These are phyloP conservation scores for Cyprinodon diabolis DNA, from an alignment of 2,797 vertebrate genomes.

Conservation along the genomic window DNA sequence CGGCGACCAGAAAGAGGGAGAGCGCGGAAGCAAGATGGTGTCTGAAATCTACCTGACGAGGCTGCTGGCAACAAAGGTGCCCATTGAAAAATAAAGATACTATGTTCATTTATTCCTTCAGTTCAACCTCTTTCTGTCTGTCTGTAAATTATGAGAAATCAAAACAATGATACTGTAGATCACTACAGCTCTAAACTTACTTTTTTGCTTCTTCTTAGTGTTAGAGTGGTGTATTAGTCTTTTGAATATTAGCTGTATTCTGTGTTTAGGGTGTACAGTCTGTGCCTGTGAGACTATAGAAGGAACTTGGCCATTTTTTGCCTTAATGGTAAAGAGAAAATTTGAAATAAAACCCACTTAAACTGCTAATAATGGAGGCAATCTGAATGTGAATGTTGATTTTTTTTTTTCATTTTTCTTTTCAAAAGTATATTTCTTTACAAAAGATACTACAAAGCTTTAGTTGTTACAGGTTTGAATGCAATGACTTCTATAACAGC, in stretches of 20 bases:
- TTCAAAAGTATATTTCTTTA: too few species aligned
- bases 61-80: constrained; percentile 93
- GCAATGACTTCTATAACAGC: too few species aligned
- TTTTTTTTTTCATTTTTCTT: too few species aligned
- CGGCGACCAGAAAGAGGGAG: constrained; percentile 95
- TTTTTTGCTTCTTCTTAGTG: too few species aligned
- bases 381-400: background rate
- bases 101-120: background rate
- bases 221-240: too few species aligned
- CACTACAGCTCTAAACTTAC: too few species aligned
- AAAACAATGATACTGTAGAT: too few species aligned
- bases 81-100: background rate
- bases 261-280: background rate
- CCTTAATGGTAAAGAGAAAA: background rate
- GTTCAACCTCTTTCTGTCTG: too few species aligned
- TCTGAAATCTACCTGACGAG: constrained; percentile 97
- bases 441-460: too few species aligned
- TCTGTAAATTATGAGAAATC: too few species aligned
- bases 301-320: background rate
- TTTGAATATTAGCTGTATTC: too few species aligned
- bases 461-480: too few species aligned
- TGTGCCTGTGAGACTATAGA: background rate
- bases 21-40: constrained; percentile 97
- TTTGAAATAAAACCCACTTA: background rate
- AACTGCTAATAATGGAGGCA: background rate